Percentiles rank a stretch among this genome's conserved stretches.
Evolutionary conservation across 2,797 vertebrate species (phyloP).

Genomic region (Cuniculus paca): DNA sequence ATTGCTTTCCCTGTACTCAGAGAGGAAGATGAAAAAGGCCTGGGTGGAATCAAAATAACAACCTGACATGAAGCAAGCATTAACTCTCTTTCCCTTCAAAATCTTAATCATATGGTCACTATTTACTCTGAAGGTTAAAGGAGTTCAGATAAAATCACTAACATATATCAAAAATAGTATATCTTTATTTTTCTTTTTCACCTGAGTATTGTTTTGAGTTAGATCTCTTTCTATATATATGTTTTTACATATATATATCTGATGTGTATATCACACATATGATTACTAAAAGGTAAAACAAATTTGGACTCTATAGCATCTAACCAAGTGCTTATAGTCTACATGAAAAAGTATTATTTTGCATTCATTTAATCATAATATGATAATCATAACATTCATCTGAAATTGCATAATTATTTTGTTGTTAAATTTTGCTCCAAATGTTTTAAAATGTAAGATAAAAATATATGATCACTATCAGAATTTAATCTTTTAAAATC

Average conservation of each 20-base stretch:
- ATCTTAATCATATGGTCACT: background rate
- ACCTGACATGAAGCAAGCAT: background rate
- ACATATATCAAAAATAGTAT: background rate
- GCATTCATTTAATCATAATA: background rate
- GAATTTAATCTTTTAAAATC: slow-evolving; percentile 3
- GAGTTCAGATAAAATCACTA: background rate
- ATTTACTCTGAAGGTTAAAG: background rate
- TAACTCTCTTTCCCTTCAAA: background rate
- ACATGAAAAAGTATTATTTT: background rate
- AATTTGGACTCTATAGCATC: background rate
- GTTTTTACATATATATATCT: background rate
- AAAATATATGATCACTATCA: background rate
- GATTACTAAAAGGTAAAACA: background rate
- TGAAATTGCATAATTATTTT: background rate
- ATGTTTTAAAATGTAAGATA: background rate
- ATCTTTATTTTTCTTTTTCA: background rate
- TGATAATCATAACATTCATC: background rate
- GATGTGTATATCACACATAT: background rate
- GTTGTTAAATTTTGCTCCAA: background rate
- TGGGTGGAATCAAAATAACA: background rate
- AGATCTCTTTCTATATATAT: background rate
- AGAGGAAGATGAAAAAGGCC: accelerated
- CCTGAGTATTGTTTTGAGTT: background rate
- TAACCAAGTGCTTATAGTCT: background rate
- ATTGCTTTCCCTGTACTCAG: accelerated